phyloP scores from a whole-genome alignment of 2,113 vertebrate genomes.

The Phyllostomus discolor region DNA sequence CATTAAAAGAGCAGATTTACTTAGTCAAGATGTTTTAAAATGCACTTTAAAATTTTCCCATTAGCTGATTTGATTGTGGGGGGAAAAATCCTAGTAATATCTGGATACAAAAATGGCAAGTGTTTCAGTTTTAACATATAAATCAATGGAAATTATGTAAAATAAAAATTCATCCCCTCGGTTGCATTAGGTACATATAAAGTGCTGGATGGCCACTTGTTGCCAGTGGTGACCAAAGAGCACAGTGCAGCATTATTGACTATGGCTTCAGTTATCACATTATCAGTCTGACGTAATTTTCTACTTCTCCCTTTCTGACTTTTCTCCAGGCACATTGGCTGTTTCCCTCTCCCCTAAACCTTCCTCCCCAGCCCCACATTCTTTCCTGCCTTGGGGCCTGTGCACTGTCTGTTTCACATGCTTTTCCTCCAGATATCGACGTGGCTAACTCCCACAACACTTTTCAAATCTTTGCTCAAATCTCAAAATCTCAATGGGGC shows the following conservation, averaged over 20 bases:
- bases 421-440: background rate
- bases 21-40: background rate
- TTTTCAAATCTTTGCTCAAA: background rate
- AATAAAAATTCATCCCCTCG: background rate
- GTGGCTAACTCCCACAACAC: background rate
- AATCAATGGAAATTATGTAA: background rate
- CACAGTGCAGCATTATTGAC: too few species aligned
- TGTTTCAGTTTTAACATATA: background rate
- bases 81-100: background rate
- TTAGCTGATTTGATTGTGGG: background rate
- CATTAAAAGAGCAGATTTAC: background rate
- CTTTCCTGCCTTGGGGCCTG: background rate
- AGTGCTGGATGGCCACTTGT: background rate
- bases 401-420: background rate
- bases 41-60: background rate
- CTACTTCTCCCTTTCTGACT: background rate
- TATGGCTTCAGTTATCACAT: background rate
- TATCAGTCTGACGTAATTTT: background rate
- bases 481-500: background rate
- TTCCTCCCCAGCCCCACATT: background rate
- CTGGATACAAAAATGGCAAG: background rate
- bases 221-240: background rate
- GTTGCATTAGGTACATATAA: background rate
- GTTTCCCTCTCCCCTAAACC: background rate
- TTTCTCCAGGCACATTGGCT: background rate